Evolutionary conservation across 2,888 invertebrate genomes (phyloP), one percentile per base, ranked within the genome.

Genomic region (Temnothorax rugatulus): DNA sequence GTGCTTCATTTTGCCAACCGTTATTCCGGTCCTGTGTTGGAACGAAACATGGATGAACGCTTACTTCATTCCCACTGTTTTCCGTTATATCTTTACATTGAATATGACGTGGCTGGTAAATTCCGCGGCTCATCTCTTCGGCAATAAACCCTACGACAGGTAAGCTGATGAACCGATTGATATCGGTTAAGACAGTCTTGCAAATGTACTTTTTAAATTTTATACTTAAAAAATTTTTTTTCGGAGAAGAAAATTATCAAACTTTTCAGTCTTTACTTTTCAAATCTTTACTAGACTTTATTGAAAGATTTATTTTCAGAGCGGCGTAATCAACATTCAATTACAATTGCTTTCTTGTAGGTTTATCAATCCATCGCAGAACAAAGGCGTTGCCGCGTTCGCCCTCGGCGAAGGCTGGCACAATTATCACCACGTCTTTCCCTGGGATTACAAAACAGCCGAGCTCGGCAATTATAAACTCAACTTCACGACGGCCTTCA

Each of bases 351-450:
- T 77, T n/a, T 34, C 15, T 66, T 54, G 41, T 95, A 97, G 98
- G 90, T 95, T 95, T 93, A 97, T 99, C 91, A 97, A 96, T 94
- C 98, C 99, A 0, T 95, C 96, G 0, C 97, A 99, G 95, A 98
- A 98, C 93, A 95, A 96, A 88, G 95, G 96, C 0, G 98, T 98
- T 0, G 96, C 98, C 0, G 91, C 97, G 0, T 92, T 97, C 34
- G 97, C 98, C 0, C 95, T 97, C 95, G 98, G 98, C 0, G 98
- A 98, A 94, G 99, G 99, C 5, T 99, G 98, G 97, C 99, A 99
- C 95, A 99, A 99, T 95, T 99, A 98, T 95, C 99, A 99, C 94
- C 99, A 99, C 95, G 97, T 97, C 0, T 99, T 99, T 95, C 98
- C 98, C 0, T 98, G 98, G 97, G 99, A 99, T 95, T 99, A 99